Percentiles rank a stretch among this genome's conserved stretches.
phyloP scores from a whole-genome alignment of 2,113 vertebrate genomes.

The Grallaria varia region DNA sequence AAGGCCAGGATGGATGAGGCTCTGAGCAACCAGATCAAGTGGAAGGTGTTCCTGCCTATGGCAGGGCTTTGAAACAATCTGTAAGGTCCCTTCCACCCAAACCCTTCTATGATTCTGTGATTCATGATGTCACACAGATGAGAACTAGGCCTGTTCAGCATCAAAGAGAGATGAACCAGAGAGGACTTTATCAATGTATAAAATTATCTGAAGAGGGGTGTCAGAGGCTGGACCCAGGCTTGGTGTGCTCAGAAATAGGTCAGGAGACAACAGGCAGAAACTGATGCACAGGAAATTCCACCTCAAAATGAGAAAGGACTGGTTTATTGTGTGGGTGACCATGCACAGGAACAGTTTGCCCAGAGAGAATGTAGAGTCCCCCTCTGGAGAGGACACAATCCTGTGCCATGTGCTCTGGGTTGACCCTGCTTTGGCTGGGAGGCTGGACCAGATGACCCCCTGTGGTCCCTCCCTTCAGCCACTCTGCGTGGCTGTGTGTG shows the following conservation, averaged over 20 bases:
- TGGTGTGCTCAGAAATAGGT: background rate
- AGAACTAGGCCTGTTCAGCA: background rate
- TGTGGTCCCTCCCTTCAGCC: background rate
- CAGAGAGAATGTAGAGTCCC: background rate
- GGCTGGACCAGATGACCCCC: too few relatives aligned
- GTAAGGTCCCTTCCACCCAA: background rate
- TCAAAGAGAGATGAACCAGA: background rate
- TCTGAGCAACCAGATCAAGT: background rate
- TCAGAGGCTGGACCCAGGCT: background rate
- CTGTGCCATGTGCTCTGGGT: background rate
- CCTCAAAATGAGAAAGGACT: background rate
- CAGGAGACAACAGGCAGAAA: accelerated
- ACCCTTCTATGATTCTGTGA: background rate
- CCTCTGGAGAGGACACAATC: too few relatives aligned
- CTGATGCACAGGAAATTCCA: background rate
- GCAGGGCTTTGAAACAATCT: background rate
- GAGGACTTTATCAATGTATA: background rate
- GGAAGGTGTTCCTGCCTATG: background rate
- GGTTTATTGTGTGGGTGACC: too few relatives aligned
- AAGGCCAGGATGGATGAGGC: too few relatives aligned
- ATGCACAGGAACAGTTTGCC: background rate
- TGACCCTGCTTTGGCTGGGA: background rate
- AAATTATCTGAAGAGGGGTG: background rate
- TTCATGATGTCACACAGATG: accelerated
- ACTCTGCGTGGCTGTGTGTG: background rate